These are phyloP conservation scores for Pollicipes pollicipes DNA, from an alignment of 1,140 invertebrate species.

Conservation along the genomic window DNA sequence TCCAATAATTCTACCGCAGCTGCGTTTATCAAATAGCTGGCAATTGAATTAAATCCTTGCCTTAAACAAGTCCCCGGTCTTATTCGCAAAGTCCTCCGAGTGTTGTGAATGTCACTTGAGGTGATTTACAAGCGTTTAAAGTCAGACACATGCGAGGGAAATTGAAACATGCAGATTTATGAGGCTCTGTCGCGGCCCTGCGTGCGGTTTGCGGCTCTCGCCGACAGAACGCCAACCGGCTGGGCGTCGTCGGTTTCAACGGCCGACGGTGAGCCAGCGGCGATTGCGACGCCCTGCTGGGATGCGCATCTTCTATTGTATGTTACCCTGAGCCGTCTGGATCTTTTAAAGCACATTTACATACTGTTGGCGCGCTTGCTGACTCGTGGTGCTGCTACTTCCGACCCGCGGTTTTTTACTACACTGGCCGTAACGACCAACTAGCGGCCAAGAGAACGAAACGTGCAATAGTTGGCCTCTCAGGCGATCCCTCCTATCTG, in stretches of 20 bases:
- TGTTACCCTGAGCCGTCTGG: too few relatives aligned
- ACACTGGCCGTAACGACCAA: too few relatives aligned
- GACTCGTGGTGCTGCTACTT: too few relatives aligned
- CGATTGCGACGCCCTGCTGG: background rate
- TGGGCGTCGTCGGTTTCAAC: background rate
- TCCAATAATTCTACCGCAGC: background rate
- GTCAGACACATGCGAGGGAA: background rate
- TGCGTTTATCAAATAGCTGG: background rate
- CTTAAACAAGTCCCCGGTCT: background rate
- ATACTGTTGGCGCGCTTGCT: too few relatives aligned
- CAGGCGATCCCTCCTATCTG: too few relatives aligned
- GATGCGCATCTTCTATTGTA: too few relatives aligned
- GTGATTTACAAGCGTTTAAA: slow-evolving; percentile 2
- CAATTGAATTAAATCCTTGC: slow-evolving; percentile 1
- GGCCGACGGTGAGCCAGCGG: background rate
- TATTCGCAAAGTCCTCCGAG: background rate
- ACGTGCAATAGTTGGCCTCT: too few relatives aligned
- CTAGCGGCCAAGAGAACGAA: too few relatives aligned
- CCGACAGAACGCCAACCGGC: background rate
- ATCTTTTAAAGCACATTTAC: too few relatives aligned
- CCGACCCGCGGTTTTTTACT: too few relatives aligned
- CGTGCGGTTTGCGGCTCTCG: background rate
- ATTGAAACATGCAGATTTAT: slow-evolving; percentile 2
- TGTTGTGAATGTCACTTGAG: background rate
- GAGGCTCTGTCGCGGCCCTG: too few relatives aligned